A percentile compares a stretch with the other conserved stretches of the same genome.
phyloP scores from a whole-genome alignment of 2,797 vertebrate genomes.

The Dicrostonyx torquatus region DNA sequence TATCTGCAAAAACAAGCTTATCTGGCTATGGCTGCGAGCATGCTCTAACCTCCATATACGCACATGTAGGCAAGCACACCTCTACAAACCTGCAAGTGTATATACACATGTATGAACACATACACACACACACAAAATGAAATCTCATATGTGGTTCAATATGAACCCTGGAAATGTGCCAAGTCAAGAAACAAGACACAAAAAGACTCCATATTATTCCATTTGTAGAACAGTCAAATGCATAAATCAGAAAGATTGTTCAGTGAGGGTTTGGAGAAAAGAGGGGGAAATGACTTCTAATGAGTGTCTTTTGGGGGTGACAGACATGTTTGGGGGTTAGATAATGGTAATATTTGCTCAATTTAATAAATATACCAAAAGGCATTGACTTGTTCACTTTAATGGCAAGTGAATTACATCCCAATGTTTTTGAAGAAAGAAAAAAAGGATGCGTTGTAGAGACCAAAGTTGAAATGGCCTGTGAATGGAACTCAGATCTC shows the following conservation, averaged over 20 bases:
- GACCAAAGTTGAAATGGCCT: neutral
- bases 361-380: slow-evolving; percentile 8
- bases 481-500: neutral
- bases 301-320: neutral
- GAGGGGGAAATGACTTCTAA: neutral
- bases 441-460: neutral
- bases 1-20: neutral
- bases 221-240: slow-evolving; percentile 7
- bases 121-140: neutral
- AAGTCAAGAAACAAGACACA: neutral
- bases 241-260: neutral
- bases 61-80: neutral
- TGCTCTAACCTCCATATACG: neutral
- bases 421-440: neutral
- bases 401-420: slow-evolving; percentile 4
- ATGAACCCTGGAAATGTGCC: neutral
- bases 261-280: neutral
- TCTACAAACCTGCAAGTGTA: neutral
- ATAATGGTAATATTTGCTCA: neutral
- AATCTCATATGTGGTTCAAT: neutral
- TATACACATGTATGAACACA: neutral
- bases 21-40: neutral
- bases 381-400: neutral
- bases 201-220: neutral
- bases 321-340: neutral